Base-by-base conservation (phyloP, 2,888 invertebrate species). In the Ochlodes sylvanus region DNA sequence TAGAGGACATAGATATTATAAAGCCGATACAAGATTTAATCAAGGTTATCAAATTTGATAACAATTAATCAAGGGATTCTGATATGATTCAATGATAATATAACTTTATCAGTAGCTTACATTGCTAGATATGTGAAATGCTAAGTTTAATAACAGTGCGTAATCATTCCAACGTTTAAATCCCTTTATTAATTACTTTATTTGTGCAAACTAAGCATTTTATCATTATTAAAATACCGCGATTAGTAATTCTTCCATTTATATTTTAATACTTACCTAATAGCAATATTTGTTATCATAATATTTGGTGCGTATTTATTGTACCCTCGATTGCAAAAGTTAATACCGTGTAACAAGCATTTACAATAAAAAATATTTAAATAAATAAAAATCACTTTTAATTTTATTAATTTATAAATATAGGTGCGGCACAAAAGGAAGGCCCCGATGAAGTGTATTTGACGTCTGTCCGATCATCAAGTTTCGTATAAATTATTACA, bases 31-130 rank as follows among this genome's bases (percentile, higher is more conserved):
- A 38, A 9, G 0, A 38, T 12, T 38, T 38, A 38, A 38, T 38
- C 38, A 38, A 38, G 9, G 0, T 10, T 10, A 38, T 38, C 38
- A 10, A 38, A 38, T 38, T 12, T 17, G 9, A 47, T 47, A 9
- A 15, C 7, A n/a, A 47, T 15, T 17, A 47, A 38, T 38, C 17
- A 47, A 15, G 0, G 17, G 7, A 47, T 17, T 47, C 15, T 17
- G 44, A 47, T 47, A 47, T 47, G 44, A 15, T 47, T 47, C 9
- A 47, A 17, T 9, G 44, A 17, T 47, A 47, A 47, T 47, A 47
- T 17, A n/a, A 44, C 7, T 47, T 47, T 17, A 47, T 47, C 15
- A 17, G 9, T 17, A 9, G 15, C 44, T 6, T 47, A 34, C 7
- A 34, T 34, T 34, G 38, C 38, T 38, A 47, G 15, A 47, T 17